Evolutionary conservation across 2,888 invertebrate species (phyloP).

Genomic region (Holacanthella duospinosa): DNA sequence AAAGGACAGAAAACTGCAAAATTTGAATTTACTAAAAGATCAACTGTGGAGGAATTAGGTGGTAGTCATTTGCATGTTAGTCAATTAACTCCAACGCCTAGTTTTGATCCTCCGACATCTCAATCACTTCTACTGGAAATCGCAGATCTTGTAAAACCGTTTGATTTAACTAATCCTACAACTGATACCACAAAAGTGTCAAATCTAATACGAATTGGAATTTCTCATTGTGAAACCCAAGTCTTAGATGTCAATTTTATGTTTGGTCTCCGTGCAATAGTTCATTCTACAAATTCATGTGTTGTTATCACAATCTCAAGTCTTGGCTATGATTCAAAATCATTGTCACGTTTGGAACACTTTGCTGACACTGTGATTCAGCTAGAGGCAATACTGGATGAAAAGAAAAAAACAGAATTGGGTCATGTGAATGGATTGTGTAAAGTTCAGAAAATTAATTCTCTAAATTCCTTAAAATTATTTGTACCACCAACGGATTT

Average conservation of each 20-base stretch:
- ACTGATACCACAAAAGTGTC: background rate
- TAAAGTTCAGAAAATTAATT: slow-evolving; percentile 22
- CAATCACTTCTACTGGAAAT: slow-evolving; percentile 22
- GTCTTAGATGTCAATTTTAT: slow-evolving; percentile 24
- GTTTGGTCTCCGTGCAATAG: slow-evolving; percentile 20
- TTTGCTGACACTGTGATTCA: slow-evolving; percentile 28
- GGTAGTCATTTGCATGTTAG: slow-evolving; percentile 17
- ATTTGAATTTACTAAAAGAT: slow-evolving; percentile 31
- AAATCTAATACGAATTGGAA: slow-evolving; percentile 24
- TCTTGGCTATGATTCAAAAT: background rate
- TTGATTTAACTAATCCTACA: slow-evolving; percentile 1
- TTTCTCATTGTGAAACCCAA: slow-evolving; percentile 31
- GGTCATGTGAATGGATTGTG: slow-evolving; percentile 35
- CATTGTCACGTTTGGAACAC: slow-evolving; percentile 17
- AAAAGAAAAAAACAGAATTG: slow-evolving; percentile 26
- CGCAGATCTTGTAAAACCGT: slow-evolving; percentile 8
- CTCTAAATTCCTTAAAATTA: slow-evolving; percentile 27
- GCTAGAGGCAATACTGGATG: slow-evolving; percentile 26
- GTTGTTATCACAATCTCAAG: slow-evolving; percentile 26
- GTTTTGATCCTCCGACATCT: slow-evolving; percentile 5
- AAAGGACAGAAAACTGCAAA: slow-evolving; percentile 20
- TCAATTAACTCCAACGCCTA: background rate
- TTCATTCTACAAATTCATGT: slow-evolving; percentile 27
- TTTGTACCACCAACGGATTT: slow-evolving; percentile 29
- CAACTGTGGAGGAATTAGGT: slow-evolving; percentile 23